Evolutionary conservation across 92 coral and sea anemone species (phyloP).

Genomic region (Porites evermanni): DNA sequence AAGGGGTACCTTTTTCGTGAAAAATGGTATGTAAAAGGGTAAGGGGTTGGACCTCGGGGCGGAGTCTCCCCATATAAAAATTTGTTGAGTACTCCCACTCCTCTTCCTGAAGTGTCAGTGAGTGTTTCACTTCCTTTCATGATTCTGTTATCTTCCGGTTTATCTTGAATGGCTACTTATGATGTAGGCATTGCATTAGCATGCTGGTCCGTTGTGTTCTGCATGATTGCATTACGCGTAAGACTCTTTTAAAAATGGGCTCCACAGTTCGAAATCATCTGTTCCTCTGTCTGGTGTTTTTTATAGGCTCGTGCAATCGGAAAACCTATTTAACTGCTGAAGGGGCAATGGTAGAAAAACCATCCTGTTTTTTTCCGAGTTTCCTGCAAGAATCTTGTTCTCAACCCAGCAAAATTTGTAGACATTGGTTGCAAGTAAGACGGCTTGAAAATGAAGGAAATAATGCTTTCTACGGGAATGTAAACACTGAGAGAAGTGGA

Average conservation of each 20-base stretch:
- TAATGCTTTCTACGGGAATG: neutral
- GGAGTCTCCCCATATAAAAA: no score
- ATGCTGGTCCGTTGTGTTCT: neutral
- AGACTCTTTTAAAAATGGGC: neutral
- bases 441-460: neutral
- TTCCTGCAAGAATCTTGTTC: conserved; percentile 36
- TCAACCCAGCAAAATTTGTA: conserved; percentile 15
- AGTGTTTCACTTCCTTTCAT: neutral
- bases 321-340: neutral
- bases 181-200: neutral
- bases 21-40: no score
- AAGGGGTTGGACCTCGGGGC: no score
- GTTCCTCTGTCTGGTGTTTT: neutral
- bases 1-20: no score
- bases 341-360: neutral
- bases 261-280: conserved; percentile 9
- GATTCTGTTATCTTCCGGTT: neutral
- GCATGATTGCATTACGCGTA: conserved; percentile 1
- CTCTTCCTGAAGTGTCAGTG: neutral
- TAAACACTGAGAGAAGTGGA: neutral
- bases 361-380: conserved; percentile 18
- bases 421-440: conserved; percentile 39
- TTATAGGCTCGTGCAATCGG: neutral
- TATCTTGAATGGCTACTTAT: neutral
- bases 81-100: no score